Evolutionary conservation across 2,113 vertebrate species (phyloP), one percentile per base, ranked within the genome.

Genomic region (Pomatorhinus ruficollis): DNA sequence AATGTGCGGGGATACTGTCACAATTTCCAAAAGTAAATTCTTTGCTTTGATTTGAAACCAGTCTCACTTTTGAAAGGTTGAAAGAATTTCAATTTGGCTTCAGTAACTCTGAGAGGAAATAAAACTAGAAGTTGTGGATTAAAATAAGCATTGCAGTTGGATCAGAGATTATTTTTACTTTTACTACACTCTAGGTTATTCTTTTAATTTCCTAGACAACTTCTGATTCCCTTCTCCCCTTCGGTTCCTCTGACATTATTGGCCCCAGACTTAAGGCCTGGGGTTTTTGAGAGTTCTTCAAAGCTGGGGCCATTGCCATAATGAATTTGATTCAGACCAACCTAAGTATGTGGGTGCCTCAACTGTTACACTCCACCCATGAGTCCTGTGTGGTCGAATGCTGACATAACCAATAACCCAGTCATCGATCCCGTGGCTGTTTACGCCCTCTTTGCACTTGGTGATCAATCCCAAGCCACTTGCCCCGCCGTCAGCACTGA

Each of bases 351-450:
- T 0, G 3, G 8, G 31, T 78, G 24, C 52, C 68, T 80, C 77
- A 65, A 31, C 31, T 54, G 50, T 39, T 50, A 3, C 0, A 0
- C 24, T 64, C n/a, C 45, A 30, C 28, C 30, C 24, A 0, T 28
- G 31, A 60, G 72, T 35, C 25, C 1, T 1, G 2, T 33, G 64
- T 3, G 5, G 59, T 72, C 5, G 2, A 80, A 66, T 10, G 14
- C 95, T 82, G 79, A 65, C 92, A 79, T 27, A 44, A 22, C 70
- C 88, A 49, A 9, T 76, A 35, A 12, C 2, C 0, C 0, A 21
- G 40, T 28, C 80, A 89, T 89, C 5, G 78, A 91, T 92, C 65
- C 27, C 1, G 44, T 35, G 52, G 30, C 69, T 90, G 82, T 69
- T 81, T 83, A 61, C 8, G 5, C 81, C 92, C 75, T 85, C 63